Conservation (phyloP, 2,888 invertebrate genomes). For the Nephrotoma guestfalica region DNA sequence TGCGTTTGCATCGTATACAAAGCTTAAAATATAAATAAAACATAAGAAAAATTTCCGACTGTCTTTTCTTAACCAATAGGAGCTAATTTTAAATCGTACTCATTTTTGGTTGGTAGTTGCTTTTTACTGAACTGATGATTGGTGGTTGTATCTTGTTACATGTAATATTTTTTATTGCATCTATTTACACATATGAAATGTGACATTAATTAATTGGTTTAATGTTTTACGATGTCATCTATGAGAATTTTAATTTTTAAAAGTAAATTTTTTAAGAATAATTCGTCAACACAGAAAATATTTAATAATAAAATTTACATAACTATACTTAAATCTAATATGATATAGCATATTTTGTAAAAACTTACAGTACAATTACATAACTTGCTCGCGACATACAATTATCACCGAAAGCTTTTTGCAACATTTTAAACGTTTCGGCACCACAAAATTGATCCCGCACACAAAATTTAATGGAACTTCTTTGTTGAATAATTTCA, state of each 20-base stretch:
- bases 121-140: not conserved
- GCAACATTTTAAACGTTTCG: too few relatives aligned
- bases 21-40: not conserved
- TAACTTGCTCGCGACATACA: too few relatives aligned
- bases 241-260: not conserved
- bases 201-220: not conserved
- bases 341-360: too few relatives aligned
- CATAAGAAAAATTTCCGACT: not conserved
- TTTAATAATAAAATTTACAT: too few relatives aligned
- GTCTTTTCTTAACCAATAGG: not conserved
- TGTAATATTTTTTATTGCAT: not conserved
- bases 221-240: not conserved
- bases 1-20: not conserved
- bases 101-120: not conserved
- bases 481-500: too few relatives aligned
- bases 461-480: too few relatives aligned
- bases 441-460: too few relatives aligned
- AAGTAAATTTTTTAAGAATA: not conserved
- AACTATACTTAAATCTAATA: too few relatives aligned
- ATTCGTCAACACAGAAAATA: too few relatives aligned
- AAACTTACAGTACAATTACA: too few relatives aligned
- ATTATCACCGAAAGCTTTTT: too few relatives aligned
- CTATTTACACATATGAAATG: not conserved
- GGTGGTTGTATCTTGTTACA: not conserved
- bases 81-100: not conserved